Evolutionary conservation across 2,888 invertebrate species (phyloP).

Genomic region (Temnothorax unifasciatus): DNA sequence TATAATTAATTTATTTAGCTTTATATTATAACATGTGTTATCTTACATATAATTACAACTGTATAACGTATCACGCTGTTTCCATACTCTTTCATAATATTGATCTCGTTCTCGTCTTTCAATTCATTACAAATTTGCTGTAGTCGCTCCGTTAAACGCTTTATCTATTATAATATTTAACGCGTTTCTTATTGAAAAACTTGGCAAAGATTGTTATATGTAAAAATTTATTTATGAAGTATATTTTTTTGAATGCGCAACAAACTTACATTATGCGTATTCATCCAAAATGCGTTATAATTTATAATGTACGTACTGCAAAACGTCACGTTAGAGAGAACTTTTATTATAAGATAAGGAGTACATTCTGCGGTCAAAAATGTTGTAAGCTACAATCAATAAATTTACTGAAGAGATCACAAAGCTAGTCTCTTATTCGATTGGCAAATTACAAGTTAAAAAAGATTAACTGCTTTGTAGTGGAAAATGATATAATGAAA

Average conservation of each 20-base stretch:
- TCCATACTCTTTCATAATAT: constrained; percentile 11
- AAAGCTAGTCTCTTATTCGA: background rate
- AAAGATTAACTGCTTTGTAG: background rate
- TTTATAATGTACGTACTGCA: background rate
- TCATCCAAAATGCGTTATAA: background rate
- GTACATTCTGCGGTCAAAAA: constrained; percentile 4
- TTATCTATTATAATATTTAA: constrained; percentile 6
- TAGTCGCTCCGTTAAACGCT: background rate
- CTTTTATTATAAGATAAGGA: background rate
- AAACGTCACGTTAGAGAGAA: background rate
- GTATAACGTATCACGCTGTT: background rate
- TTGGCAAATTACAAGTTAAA: background rate
- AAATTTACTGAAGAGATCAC: background rate
- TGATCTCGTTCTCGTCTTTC: constrained; percentile 20
- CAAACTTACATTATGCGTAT: background rate
- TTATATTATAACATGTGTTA: background rate
- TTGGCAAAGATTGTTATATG: background rate
- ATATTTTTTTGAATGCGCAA: background rate
- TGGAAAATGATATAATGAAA: background rate
- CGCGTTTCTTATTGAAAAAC: background rate
- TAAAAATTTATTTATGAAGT: background rate
- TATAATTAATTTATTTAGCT: background rate
- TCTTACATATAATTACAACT: constrained; percentile 3
- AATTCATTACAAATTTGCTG: background rate
- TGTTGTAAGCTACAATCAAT: background rate